phyloP scores from a whole-genome alignment of 1,140 invertebrate species.

The Diprion similis region DNA sequence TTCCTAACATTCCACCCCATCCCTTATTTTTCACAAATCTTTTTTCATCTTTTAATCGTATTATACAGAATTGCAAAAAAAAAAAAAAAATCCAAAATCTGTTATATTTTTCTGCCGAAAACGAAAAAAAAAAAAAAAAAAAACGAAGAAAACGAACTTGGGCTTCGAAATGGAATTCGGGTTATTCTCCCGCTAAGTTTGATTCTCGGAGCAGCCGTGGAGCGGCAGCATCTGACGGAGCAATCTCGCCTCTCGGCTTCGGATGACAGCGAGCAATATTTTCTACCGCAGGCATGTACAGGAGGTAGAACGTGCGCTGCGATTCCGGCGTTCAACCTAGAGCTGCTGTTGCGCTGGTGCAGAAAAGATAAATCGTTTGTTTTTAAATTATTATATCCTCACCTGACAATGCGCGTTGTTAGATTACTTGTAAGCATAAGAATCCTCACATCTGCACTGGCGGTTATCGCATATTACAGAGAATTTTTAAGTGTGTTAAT shows the following conservation, averaged over 20 bases:
- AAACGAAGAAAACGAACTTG: background rate
- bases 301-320: constrained; percentile 28
- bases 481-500: too few relatives aligned
- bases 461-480: too few relatives aligned
- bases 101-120: background rate
- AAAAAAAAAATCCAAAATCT: background rate
- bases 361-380: constrained; percentile 59
- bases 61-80: background rate
- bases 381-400: constrained; percentile 29
- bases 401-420: too few relatives aligned
- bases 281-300: constrained; percentile 26
- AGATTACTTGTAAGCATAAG: too few relatives aligned
- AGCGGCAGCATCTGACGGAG: constrained; percentile 31
- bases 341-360: constrained; percentile 33
- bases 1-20: too few relatives aligned
- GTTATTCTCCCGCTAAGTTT: background rate
- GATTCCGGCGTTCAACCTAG: constrained; percentile 43
- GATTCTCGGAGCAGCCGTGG: constrained; percentile 3
- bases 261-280: constrained; percentile 40
- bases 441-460: too few relatives aligned
- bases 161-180: background rate
- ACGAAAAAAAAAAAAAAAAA: background rate
- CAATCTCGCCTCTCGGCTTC: constrained; percentile 22
- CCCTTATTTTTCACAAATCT: too few relatives aligned
- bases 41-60: too few relatives aligned